A percentile compares a stretch with the other conserved stretches of the same genome.
Evolutionary conservation across 1,140 invertebrate species (phyloP).

Genomic region (Schlechtendalia chinensis): DNA sequence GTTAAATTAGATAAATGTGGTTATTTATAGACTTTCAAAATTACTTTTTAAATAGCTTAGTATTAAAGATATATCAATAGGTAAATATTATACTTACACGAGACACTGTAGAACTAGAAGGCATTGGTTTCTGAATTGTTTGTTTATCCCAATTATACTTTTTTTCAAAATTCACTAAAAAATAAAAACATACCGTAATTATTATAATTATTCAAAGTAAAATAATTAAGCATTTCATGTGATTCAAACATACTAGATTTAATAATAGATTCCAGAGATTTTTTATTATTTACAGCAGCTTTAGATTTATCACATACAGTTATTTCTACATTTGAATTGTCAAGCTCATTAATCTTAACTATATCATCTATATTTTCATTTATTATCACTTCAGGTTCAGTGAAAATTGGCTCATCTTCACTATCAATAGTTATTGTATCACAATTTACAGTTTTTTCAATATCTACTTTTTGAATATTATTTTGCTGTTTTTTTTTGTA

Average conservation of each 20-base stretch:
- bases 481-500: neutral
- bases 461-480: neutral
- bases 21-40: no score
- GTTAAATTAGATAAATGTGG: no score
- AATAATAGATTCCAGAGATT: constrained; percentile 8
- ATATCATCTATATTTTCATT: neutral
- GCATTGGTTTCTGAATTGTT: neutral
- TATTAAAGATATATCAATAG: neutral
- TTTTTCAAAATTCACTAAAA: constrained; percentile 25
- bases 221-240: neutral
- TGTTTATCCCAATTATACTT: neutral
- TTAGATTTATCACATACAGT: neutral
- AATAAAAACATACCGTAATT: neutral
- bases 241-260: neutral
- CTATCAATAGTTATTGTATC: neutral
- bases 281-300: constrained; percentile 4
- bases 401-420: neutral
- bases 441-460: neutral
- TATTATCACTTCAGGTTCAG: neutral
- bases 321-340: constrained; percentile 41
- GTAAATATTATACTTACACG: constrained; percentile 6
- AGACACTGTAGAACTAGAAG: neutral
- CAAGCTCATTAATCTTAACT: constrained; percentile 24
- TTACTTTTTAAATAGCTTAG: no score
- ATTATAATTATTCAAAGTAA: neutral